phyloP scores from a whole-genome alignment of 2,113 vertebrate genomes.

The Athene noctua region DNA sequence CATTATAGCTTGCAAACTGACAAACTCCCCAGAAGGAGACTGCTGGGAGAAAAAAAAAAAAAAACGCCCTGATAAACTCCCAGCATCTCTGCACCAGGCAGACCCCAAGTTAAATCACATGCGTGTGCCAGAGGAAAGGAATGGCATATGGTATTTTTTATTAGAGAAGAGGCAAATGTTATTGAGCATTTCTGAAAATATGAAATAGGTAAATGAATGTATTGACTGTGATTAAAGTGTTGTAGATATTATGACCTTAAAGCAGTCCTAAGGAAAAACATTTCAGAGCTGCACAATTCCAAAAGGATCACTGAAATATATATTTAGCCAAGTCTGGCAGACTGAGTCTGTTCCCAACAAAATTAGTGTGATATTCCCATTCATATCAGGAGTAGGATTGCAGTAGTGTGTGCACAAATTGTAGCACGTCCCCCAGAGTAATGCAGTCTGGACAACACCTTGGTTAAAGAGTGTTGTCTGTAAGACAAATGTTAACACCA shows the following conservation, averaged over 20 bases:
- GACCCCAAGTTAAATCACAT: background rate
- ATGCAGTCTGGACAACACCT: background rate
- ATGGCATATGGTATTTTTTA: background rate
- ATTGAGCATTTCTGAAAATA: background rate
- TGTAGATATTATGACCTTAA: background rate
- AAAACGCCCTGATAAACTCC: background rate
- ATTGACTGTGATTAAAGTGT: background rate
- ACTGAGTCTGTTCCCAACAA: background rate
- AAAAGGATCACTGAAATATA: background rate
- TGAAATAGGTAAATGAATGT: background rate
- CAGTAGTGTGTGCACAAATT: background rate
- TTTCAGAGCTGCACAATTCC: background rate
- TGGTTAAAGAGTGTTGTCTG: background rate
- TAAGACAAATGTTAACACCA: background rate
- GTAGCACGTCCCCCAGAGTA: background rate
- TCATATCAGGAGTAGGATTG: background rate
- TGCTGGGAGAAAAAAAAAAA: slow-evolving; percentile 17
- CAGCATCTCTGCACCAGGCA: background rate
- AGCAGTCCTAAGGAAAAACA: background rate
- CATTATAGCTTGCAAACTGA: slow-evolving; percentile 33
- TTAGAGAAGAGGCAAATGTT: background rate
- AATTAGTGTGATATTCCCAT: background rate
- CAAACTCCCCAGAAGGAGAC: slow-evolving; percentile 23
- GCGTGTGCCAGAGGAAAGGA: background rate
- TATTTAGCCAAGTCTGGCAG: background rate